Evolutionary conservation across 2,113 vertebrate species (phyloP).

Genomic region (Salvelinus sp.): DNA sequence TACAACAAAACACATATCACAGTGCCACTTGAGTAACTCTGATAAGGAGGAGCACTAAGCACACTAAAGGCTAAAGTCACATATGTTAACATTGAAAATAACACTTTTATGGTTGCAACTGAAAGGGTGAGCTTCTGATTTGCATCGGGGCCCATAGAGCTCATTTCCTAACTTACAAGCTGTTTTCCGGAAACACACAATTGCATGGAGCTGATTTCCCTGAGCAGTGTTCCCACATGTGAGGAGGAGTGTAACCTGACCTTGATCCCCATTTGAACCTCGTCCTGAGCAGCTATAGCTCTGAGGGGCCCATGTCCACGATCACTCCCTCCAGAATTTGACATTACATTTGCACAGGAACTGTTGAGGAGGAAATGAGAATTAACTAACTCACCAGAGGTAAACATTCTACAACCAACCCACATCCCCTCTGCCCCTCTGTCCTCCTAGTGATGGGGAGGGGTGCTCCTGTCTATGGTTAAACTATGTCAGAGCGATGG

Average conservation of each 20-base stretch:
- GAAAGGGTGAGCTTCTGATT: neutral
- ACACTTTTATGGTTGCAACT: neutral
- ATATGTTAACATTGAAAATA: neutral
- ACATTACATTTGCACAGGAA: slow-evolving; percentile 26
- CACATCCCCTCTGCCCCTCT: neutral
- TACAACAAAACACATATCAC: slow-evolving; percentile 28
- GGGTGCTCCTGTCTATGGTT: too few relatives aligned
- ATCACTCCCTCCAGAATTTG: slow-evolving; percentile 23
- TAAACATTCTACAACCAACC: slow-evolving; percentile 25
- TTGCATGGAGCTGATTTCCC: slow-evolving; percentile 23
- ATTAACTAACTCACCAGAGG: slow-evolving; percentile 41
- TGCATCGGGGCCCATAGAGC: neutral
- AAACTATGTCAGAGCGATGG: neutral
- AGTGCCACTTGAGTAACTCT: neutral
- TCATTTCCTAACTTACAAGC: neutral
- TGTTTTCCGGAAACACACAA: slow-evolving; percentile 47
- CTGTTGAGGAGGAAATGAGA: slow-evolving; percentile 32
- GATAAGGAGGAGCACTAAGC: neutral
- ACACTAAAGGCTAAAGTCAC: neutral
- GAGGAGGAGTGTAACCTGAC: slow-evolving; percentile 18
- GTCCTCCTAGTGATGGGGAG: neutral
- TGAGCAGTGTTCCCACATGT: slow-evolving; percentile 4
- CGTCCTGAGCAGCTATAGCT: neutral
- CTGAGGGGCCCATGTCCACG: neutral
- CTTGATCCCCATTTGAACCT: neutral